Base-by-base conservation (phyloP, 2,113 vertebrate genomes). In the Thunnus maccoyii region DNA sequence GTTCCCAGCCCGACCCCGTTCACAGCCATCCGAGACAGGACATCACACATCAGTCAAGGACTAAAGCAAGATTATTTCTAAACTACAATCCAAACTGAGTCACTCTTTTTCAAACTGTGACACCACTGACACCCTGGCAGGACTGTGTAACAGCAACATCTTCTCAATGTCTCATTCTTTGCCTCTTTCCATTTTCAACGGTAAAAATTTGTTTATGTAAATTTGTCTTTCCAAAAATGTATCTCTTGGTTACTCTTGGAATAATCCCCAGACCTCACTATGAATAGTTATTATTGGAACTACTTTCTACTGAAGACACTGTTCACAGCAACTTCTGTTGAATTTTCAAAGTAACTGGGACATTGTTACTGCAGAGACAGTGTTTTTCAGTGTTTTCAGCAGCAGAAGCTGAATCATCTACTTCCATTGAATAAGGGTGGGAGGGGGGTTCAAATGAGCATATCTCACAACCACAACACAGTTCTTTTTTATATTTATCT, bases 31-130 rank as follows among this genome's bases (percentile, higher is more conserved):
- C 20, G 36, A 73, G 57, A 71, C 52, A 80, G 61, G 60, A 25
- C 2, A n/a, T 48, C 64, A 78, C 15, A 67, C 52, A 68, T 78
- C 50, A 51, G 51, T 46, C 70, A 51, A 72, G 48, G 50, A 81
- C 69, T 67, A 17, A 55, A 41, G 74, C 44, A 41, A 65, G 56
- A 76, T 72, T 11, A 16, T 72, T 76, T 76, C 20, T 14, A 46
- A 14, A 64, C 13, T 74, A 15, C 51, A 56, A 32, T 32, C 41
- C 64, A 66, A 63, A 71, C 36, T 27, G 78, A 75, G 70, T 20
- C 66, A 48, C 69, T 68, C 1, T 17, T 67, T 50, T 56, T 17
- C 55, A 71, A 10, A 46, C 50, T 27, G 52, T 65, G 61, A 57
- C 71, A 57, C 14, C 13, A 52, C 36, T 60, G 48, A 62, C 46